Evolutionary conservation across 2,888 invertebrate species (phyloP).

Genomic region (Imbricaverruca yamaguchii): DNA sequence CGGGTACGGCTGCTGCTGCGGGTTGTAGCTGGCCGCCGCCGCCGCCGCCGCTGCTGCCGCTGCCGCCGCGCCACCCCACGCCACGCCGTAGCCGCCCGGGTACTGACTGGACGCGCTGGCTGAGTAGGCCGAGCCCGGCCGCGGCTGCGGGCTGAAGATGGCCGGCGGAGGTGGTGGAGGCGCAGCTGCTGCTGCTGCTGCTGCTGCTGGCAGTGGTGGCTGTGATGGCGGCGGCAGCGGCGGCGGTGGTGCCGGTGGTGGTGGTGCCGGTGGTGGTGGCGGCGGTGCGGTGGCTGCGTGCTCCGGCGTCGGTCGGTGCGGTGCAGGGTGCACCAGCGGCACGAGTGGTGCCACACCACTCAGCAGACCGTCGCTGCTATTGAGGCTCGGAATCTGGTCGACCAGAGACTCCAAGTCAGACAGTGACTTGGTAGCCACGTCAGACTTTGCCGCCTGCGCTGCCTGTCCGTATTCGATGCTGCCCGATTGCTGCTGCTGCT

Average conservation of each 20-base stretch:
- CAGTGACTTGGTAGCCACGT: slow-evolving; percentile 38
- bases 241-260: slow-evolving; percentile 32
- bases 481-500: slow-evolving; percentile 22
- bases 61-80: slow-evolving; percentile 27
- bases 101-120: slow-evolving; percentile 32
- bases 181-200: slow-evolving; percentile 32
- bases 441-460: slow-evolving; percentile 43
- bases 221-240: slow-evolving; percentile 32
- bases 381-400: slow-evolving; percentile 83
- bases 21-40: slow-evolving; percentile 32
- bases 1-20: slow-evolving; percentile 39
- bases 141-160: slow-evolving; percentile 34
- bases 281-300: slow-evolving; percentile 30
- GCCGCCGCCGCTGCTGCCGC: neutral
- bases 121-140: slow-evolving; percentile 34
- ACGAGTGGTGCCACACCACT: slow-evolving; percentile 39
- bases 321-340: slow-evolving; percentile 23
- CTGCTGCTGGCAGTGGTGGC: slow-evolving; percentile 32
- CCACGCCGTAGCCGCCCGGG: slow-evolving; percentile 28
- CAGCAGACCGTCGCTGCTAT: slow-evolving; percentile 51
- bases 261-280: slow-evolving; percentile 30
- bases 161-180: slow-evolving; percentile 30
- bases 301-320: slow-evolving; percentile 12
- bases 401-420: slow-evolving; percentile 81
- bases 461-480: slow-evolving; percentile 16